These are phyloP conservation scores for Holothuria scabra DNA, from an alignment of 53 echinoderm and acorn worm genomes.

Conservation along the genomic window DNA sequence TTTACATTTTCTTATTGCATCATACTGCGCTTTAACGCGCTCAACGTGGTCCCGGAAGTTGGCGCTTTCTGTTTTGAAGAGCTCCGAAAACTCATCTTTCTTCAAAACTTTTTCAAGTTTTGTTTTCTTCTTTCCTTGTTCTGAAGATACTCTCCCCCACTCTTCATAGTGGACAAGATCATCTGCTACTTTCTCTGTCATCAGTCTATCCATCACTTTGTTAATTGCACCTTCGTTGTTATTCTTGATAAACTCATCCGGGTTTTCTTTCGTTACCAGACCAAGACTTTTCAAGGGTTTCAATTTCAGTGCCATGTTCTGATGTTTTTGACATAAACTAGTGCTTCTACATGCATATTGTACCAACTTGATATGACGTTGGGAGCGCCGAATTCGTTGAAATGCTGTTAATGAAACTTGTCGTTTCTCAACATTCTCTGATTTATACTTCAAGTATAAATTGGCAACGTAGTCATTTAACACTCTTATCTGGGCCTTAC, in stretches of 20 bases:
- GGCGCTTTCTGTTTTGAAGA: not conserved
- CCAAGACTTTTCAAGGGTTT: slow-evolving; percentile 19
- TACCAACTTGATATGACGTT: slow-evolving; percentile 2
- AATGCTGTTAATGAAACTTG: slow-evolving; percentile 9
- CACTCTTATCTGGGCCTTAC: slow-evolving; percentile 1
- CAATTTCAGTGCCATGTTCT: slow-evolving; percentile 27
- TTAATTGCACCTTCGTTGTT: not conserved
- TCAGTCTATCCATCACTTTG: not conserved
- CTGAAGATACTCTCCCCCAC: not conserved
- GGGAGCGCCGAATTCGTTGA: not conserved
- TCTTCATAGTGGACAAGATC: not conserved
- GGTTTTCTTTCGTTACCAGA: slow-evolving; percentile 8
- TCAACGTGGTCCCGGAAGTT: slow-evolving; percentile 30
- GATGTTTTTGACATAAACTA: slow-evolving; percentile 42
- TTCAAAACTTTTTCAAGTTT: not conserved
- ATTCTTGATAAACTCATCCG: not conserved
- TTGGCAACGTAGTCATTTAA: not conserved
- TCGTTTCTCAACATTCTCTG: too few species aligned
- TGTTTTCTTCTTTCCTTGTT: not conserved
- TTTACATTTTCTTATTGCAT: slow-evolving; percentile 23
- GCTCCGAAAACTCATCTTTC: slow-evolving; percentile 1
- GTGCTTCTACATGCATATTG: slow-evolving; percentile 19
- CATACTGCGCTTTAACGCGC: slow-evolving; percentile 29
- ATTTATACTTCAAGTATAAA: slow-evolving; percentile 16
- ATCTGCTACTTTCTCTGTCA: not conserved